Base-by-base conservation (phyloP, 2,113 vertebrate species). In the Promerops cafer region DNA sequence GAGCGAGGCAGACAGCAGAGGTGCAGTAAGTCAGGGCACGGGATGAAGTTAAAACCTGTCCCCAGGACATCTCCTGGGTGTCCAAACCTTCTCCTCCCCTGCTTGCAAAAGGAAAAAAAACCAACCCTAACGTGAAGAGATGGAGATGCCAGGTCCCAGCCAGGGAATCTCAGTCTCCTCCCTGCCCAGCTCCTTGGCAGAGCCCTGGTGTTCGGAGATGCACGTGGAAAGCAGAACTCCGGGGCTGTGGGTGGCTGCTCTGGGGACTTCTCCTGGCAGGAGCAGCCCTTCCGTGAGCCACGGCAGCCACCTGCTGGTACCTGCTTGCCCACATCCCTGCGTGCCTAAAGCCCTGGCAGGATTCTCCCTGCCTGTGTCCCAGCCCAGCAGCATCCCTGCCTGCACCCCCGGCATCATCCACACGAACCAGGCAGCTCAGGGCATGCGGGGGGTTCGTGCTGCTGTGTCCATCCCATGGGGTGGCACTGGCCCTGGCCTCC, bases 11-110 rank as follows among this genome's bases (percentile, higher is more conserved):
- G 59, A 11, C 5, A 39, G 13, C 39, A 21, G 65, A 18, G 57
- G 21, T 0, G 4, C 6, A 7, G 3, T 0, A 10, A 47, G 7
- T 4, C 65, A 71, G 63, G 76, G 57, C n/a, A 26, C 1, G 4
- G 56, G 26, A 16, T 42, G 39, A 31, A 66, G 27, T 21, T 7
- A 18, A 37, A 57, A 60, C 9, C 26, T 13, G 30, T n/a, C 12
- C 53, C 19, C 44, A 19, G 28, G 2, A 5, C 33, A 49, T 26
- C 40, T 40, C 31, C 57, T 12, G 30, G 9, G 3, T 9, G 16
- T 11, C 17, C 50, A 75, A 63, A 82, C 17, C 49, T 50, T 12
- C 64, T 64, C 49, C 31, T 63, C 12, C 7, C 9, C n/a, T 74
- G 44, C 45, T 30, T 2, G 0, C 30, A 30, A 56, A 39, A 16